These are phyloP conservation scores for Anoncus sp. DNA, from an alignment of 2,888 invertebrate genomes.

Conservation along the genomic window DNA sequence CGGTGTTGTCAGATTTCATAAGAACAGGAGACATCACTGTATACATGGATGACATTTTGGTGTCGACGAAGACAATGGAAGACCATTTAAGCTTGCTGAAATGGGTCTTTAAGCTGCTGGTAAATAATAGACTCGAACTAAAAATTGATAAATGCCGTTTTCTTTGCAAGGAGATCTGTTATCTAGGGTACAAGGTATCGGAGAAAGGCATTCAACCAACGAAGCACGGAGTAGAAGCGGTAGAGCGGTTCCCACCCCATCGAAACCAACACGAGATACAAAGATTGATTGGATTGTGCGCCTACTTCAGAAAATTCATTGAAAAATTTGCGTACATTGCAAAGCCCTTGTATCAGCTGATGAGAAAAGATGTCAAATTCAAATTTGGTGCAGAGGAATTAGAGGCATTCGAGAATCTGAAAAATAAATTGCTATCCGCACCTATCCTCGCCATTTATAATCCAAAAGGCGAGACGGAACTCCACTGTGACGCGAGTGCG, in stretches of 20 bases:
- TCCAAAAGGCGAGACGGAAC: constrained; percentile 52
- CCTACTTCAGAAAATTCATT: constrained; percentile 72
- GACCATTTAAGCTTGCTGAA: constrained; percentile 51
- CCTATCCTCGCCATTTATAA: constrained; percentile 55
- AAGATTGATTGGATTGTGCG: constrained; percentile 69
- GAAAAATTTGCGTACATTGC: constrained; percentile 65
- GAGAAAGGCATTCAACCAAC: constrained; percentile 58
- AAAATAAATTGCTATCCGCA: background rate
- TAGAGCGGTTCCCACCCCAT: constrained; percentile 68
- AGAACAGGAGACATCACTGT: constrained; percentile 38
- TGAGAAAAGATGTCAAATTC: constrained; percentile 66
- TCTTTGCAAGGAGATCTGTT: constrained; percentile 56
- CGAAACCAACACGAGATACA: constrained; percentile 63
- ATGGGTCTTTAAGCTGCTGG: constrained; percentile 41
- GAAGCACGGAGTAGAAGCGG: constrained; percentile 55
- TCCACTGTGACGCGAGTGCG: constrained; percentile 1
- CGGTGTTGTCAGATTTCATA: constrained; percentile 61
- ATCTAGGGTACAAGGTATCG: constrained; percentile 62
- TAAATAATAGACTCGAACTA: constrained; percentile 58
- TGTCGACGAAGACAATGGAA: constrained; percentile 53
- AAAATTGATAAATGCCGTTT: constrained; percentile 64
- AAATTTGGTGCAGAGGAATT: constrained; percentile 65
- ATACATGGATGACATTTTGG: constrained; percentile 62
- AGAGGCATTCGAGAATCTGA: background rate
- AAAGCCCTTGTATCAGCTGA: constrained; percentile 72